Evolutionary conservation across 2,888 invertebrate genomes (phyloP).

Genomic region (Plebejus melissa): DNA sequence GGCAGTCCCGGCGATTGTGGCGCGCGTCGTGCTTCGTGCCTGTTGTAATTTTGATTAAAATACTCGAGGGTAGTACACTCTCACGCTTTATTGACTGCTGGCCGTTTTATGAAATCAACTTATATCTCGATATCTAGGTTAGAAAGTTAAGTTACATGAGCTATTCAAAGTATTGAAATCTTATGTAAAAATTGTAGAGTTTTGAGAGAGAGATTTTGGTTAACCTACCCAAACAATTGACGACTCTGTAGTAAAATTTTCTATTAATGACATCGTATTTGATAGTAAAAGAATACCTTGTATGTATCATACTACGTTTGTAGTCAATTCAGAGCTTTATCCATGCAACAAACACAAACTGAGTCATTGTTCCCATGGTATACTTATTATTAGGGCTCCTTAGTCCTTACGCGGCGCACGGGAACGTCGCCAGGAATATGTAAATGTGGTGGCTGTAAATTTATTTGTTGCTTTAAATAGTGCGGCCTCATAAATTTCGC

Average conservation of each 20-base stretch:
- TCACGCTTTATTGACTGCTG: constrained; percentile 52
- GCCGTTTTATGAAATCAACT: constrained; percentile 28
- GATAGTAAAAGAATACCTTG: no score
- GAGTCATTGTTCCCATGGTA: constrained; percentile 8
- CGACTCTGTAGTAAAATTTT: background rate
- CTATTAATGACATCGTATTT: background rate
- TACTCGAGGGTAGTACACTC: constrained; percentile 63
- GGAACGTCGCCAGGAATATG: constrained; percentile 56
- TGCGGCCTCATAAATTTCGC: constrained; percentile 68
- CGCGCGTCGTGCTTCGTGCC: constrained; percentile 63
- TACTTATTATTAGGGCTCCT: background rate
- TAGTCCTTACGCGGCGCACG: constrained; percentile 54
- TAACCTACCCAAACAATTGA: background rate
- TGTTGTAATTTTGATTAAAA: constrained; percentile 65
- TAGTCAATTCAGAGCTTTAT: background rate
- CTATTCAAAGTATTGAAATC: background rate
- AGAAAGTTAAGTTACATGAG: constrained; percentile 18
- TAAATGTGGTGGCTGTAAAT: constrained; percentile 68
- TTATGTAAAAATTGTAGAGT: background rate
- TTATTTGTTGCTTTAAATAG: constrained; percentile 68
- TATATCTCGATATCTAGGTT: constrained; percentile 18
- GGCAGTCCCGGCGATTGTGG: constrained; percentile 52
- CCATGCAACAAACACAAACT: background rate
- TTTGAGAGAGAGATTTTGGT: background rate
- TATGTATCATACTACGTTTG: background rate